Base-by-base conservation (phyloP, 2,797 vertebrate genomes). In the Scarus forsteni region DNA sequence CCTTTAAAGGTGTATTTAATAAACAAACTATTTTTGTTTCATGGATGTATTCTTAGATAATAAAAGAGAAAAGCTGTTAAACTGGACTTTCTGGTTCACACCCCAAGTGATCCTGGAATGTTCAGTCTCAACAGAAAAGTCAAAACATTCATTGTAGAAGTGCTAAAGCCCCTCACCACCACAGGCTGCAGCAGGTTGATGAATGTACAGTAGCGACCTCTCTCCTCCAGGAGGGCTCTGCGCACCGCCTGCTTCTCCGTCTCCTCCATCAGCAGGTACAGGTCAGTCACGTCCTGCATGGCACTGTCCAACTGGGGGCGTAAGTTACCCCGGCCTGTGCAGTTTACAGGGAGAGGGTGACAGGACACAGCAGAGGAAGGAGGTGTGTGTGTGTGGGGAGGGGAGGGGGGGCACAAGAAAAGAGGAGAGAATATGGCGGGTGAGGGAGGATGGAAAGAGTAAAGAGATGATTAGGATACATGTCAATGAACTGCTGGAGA, bases 211-310 rank as follows among this genome's bases (percentile, higher is more conserved):
- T 97, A 99, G 53, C 97, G 96, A 1, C 97, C 95, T 1, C 97
- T 94, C 80, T 99, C 97, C 83, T 99, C 98, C 0, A 98, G 92
- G 39, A 99, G 96, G 0, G 98, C 97, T 70, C 96, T 93, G 86
- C 97, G 96, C 62, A 99, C 97, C 0, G 98, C 97, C 94, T 98
- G 97, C 88, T 98, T 98, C 93, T 99, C 98, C 0, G 97, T 99
- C 92, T 99, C 98, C 90, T 99, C 96, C 95, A 99, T 95, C 71
- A 99, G 91, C 83, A 99, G 92, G 87, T 98, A 99, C 95, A 98
- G 92, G 90, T 99, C 98, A 0, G 95, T 99, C 81, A 99, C 97
- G 0, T 99, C 98, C 91, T 99, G 98, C 86, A 99, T 96, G 0
- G 98, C 98, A 0, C 95, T 97, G 94, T 99, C 96, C 93, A 99